A percentile compares a stretch with the other conserved stretches of the same genome.
Evolutionary conservation across 2,888 invertebrate species (phyloP).

Genomic region (Metopia argyrocephala): DNA sequence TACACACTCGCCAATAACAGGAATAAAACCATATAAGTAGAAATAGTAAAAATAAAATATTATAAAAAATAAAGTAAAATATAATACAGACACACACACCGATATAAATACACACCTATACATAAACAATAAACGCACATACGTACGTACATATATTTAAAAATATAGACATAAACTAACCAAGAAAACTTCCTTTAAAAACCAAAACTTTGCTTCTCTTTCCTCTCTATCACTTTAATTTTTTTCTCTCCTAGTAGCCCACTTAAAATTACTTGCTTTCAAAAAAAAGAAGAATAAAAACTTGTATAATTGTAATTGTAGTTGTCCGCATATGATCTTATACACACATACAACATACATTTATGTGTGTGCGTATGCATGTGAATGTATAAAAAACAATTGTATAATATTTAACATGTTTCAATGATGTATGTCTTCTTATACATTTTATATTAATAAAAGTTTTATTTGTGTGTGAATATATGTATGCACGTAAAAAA

Average conservation of each 20-base stretch:
- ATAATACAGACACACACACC: slow-evolving; percentile 13
- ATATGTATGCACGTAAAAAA: slow-evolving; percentile 7
- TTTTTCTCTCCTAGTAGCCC: neutral
- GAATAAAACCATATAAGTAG: slow-evolving; percentile 49
- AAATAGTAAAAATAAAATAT: neutral
- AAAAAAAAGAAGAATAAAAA: no score
- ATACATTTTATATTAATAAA: slow-evolving; percentile 31
- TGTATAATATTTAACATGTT: slow-evolving; percentile 58
- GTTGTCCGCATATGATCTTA: slow-evolving; percentile 22
- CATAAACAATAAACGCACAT: neutral
- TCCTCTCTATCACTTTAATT: neutral
- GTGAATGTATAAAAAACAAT: slow-evolving; percentile 44
- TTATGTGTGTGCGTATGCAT: neutral
- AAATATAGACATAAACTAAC: slow-evolving; percentile 40
- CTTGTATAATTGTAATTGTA: slow-evolving; percentile 17
- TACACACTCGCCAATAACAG: neutral
- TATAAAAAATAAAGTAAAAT: slow-evolving; percentile 46
- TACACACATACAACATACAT: no score
- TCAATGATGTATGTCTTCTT: slow-evolving; percentile 59
- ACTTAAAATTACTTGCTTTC: neutral
- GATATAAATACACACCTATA: neutral
- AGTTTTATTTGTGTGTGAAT: slow-evolving; percentile 15
- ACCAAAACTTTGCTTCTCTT: slow-evolving; percentile 18
- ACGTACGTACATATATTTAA: neutral
- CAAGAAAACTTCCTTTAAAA: slow-evolving; percentile 51